Conservation (phyloP, 2,888 invertebrate species). For the Synergus gifuensis region DNA sequence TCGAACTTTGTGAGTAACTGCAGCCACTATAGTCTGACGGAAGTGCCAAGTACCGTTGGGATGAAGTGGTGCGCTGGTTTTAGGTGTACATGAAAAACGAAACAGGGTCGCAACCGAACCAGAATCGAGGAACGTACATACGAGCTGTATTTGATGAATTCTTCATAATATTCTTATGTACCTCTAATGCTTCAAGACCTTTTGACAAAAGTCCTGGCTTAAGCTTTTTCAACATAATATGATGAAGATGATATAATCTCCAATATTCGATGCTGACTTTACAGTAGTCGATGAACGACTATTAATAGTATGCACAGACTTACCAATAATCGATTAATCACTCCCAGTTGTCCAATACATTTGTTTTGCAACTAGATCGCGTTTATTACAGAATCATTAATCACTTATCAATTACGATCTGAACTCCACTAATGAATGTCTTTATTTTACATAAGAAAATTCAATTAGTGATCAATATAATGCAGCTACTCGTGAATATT, state of each 20-base stretch:
- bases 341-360: no score
- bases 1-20: constrained; percentile 69
- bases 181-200: no score
- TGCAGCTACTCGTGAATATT: background rate
- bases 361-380: no score
- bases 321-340: no score
- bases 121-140: background rate
- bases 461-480: background rate
- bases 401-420: no score
- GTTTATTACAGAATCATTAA: no score
- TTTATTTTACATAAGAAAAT: background rate
- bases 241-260: no score
- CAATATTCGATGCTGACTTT: no score
- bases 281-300: background rate
- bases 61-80: constrained; percentile 56
- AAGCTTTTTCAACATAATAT: no score
- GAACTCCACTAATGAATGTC: no score
- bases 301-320: background rate
- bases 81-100: constrained; percentile 20
- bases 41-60: constrained; percentile 68
- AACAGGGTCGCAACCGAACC: background rate
- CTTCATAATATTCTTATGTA: background rate
- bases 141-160: background rate
- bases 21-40: constrained; percentile 66
- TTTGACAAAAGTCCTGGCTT: no score